Evolutionary conservation across 2,888 invertebrate genomes (phyloP), one percentile per base, ranked within the genome.

Genomic region (Harmothoe impar): DNA sequence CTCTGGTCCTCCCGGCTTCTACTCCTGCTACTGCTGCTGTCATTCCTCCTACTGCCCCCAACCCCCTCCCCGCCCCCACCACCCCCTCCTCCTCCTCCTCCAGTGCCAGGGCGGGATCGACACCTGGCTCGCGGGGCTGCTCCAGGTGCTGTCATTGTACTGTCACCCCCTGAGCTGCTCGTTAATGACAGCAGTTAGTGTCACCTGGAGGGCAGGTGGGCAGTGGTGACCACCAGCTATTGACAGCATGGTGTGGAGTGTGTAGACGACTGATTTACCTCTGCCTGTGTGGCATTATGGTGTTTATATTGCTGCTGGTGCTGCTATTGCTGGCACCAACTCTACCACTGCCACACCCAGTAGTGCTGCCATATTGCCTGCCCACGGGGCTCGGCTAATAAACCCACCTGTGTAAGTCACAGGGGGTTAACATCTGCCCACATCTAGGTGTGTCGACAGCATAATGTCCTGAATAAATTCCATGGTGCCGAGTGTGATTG

Each of bases 1-100:
- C 86, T 86, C 54, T 54, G 54, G 29, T 86, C 86, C 10, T 54
- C 86, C 54, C 33, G 7, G 29, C 54, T 29, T 10, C 86, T 43
- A 23, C 84, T 33, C 43, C 51, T 43, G n/a, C 23, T 15, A 7
- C 25, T 72, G 23, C 23, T n/a, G 23, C 20, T 15, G 15, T 5
- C 20, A 1, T 20, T n/a, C 23, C 62, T n/a, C 3, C 62, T 15
- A 5, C n/a, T 3, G 3, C 12, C n/a, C n/a, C n/a, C 23, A 3
- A 3, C 62, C 62, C 62, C 62, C 3, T 20, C 62, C n/a, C n/a
- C 7, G 3, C 0, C 62, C 7, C 62, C 62, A 5, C n/a, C 62
- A 7, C n/a, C 62, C 3, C 62, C 62, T n/a, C 62, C 62, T 15
- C 17, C 12, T 17, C 54, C 17, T 52, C 17, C 12, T 15, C 54